phyloP scores from a whole-genome alignment of 1,140 invertebrate genomes.

The Arion vulgaris region DNA sequence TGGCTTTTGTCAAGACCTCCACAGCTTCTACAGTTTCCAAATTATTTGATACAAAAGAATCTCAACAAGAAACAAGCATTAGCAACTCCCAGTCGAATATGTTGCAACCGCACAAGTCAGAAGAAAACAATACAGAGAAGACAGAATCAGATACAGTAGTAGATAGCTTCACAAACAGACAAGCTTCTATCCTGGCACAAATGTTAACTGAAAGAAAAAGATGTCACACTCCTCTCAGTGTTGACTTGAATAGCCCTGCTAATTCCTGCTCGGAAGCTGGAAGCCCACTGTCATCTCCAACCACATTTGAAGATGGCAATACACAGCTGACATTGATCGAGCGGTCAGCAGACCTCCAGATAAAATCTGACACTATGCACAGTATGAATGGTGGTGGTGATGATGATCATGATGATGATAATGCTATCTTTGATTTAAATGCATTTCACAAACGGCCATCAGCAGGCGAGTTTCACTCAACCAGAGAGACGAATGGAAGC shows the following conservation, averaged over 20 bases:
- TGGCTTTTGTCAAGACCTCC: background rate
- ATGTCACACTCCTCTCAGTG: constrained; percentile 39
- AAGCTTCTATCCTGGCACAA: constrained; percentile 8
- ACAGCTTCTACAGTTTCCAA: background rate
- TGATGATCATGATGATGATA: constrained; percentile 37
- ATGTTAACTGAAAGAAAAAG: constrained; percentile 38
- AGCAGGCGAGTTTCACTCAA: constrained; percentile 43
- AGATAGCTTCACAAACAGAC: background rate
- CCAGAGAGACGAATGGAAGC: constrained; percentile 47
- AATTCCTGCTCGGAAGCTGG: constrained; percentile 41
- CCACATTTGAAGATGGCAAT: constrained; percentile 50
- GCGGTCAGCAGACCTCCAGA: constrained; percentile 51
- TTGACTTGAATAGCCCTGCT: constrained; percentile 46
- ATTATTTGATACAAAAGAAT: constrained; percentile 8
- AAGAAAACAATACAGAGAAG: background rate
- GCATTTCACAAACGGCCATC: constrained; percentile 33
- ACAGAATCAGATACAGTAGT: background rate
- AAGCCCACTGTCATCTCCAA: constrained; percentile 38
- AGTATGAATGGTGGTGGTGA: no score
- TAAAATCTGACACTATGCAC: constrained; percentile 49
- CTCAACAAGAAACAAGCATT: background rate
- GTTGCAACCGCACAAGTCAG: background rate
- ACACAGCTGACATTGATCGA: constrained; percentile 59
- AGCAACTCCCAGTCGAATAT: background rate
- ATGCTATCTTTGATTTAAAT: constrained; percentile 45